Evolutionary conservation across 1,140 invertebrate species (phyloP).

Genomic region (Lepidotrigona ventralis): DNA sequence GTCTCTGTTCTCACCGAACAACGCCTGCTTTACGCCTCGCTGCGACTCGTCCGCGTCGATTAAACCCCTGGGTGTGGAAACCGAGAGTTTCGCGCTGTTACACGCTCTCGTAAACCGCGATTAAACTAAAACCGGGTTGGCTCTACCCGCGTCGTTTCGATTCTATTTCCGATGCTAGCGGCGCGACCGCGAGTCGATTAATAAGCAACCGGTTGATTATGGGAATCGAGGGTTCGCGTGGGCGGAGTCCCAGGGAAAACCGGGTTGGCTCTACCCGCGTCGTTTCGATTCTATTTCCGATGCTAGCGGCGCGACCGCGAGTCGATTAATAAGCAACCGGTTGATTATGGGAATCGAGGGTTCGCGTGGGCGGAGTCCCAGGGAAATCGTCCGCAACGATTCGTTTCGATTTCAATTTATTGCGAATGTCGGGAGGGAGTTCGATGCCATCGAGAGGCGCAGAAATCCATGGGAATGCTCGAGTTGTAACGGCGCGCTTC

Average conservation of each 20-base stretch:
- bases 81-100: neutral
- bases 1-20: neutral
- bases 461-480: neutral
- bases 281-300: neutral
- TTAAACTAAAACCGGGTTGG: conserved; percentile 37
- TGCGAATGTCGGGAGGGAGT: neutral
- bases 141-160: neutral
- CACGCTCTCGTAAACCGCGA: conserved; percentile 26
- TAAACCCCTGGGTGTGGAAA: conserved; percentile 19
- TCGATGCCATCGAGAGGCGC: neutral
- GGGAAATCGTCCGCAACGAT: neutral
- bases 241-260: conserved; percentile 13
- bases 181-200: conserved; percentile 40
- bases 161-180: neutral
- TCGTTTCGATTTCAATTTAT: neutral
- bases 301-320: neutral
- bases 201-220: conserved; percentile 42
- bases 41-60: conserved; percentile 35
- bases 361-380: conserved; percentile 17
- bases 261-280: neutral
- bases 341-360: conserved; percentile 32
- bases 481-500: neutral
- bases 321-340: conserved; percentile 51
- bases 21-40: conserved; percentile 35
- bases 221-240: conserved; percentile 16